Percentiles rank a stretch among this genome's conserved stretches.
Conservation (phyloP, 2,797 vertebrate species). For the Onychomys leucogaster region DNA sequence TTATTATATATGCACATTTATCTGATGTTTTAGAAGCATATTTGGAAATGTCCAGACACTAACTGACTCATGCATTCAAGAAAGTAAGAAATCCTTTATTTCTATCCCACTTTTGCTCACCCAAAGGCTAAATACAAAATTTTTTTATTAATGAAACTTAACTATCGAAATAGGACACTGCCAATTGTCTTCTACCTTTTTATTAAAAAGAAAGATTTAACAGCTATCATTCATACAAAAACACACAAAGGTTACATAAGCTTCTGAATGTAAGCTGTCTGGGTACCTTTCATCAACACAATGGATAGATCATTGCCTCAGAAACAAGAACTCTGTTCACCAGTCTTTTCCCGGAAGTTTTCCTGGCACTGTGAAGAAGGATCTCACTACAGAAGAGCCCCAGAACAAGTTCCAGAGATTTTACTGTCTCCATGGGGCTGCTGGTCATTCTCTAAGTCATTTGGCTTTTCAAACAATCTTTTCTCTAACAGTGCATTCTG, state of each 20-base stretch:
- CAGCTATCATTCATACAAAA: neutral
- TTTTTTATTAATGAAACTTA: conserved; percentile 20
- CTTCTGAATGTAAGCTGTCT: neutral
- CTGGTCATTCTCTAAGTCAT: neutral
- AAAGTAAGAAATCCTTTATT: conserved; percentile 39
- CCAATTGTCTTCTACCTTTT: neutral
- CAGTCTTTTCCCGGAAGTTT: neutral
- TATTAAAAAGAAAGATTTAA: conserved; percentile 47
- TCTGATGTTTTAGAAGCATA: neutral
- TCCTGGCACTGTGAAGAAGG: neutral
- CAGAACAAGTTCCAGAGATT: neutral
- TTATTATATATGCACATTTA: neutral
- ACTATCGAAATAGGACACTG: neutral
- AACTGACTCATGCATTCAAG: neutral
- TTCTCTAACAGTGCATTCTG: neutral
- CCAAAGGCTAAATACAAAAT: neutral
- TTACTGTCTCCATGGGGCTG: neutral
- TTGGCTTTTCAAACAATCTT: neutral
- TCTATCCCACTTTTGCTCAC: neutral
- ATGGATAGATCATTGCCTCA: neutral
- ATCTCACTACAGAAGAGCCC: neutral
- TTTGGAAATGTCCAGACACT: neutral
- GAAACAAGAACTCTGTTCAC: neutral
- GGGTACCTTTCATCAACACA: neutral
- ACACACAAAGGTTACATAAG: neutral